Evolutionary conservation across 1,140 invertebrate genomes (phyloP).

Genomic region (Holotrichia oblita): DNA sequence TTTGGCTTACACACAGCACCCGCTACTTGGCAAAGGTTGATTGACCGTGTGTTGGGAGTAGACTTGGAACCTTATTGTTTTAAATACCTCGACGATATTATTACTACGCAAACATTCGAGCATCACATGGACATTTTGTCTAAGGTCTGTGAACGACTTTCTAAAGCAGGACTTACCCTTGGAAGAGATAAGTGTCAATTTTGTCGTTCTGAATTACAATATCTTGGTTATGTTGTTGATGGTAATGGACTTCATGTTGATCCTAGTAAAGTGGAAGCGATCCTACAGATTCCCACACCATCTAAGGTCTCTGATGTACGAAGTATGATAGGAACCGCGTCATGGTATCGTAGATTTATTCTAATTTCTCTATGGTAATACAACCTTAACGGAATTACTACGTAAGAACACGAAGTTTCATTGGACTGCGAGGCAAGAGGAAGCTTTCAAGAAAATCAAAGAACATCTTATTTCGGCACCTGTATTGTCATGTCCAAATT

Average conservation of each 20-base stretch:
- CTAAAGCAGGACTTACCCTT: not conserved
- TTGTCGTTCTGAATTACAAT: not conserved
- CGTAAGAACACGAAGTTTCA: too few species aligned
- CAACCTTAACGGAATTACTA: too few species aligned
- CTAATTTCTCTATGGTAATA: too few species aligned
- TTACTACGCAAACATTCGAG: conserved; percentile 41
- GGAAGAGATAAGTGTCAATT: not conserved
- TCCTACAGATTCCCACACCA: too few species aligned
- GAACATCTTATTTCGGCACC: too few species aligned
- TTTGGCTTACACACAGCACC: conserved; percentile 57
- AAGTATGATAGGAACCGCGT: too few species aligned
- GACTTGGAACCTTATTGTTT: conserved; percentile 57
- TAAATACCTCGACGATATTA: conserved; percentile 51
- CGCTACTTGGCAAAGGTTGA: conserved; percentile 50
- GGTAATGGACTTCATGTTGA: not conserved
- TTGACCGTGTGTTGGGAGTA: conserved; percentile 50
- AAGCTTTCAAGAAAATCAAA: too few species aligned
- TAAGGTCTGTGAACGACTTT: not conserved
- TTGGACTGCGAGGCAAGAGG: too few species aligned
- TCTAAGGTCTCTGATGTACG: too few species aligned
- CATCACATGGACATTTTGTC: not conserved
- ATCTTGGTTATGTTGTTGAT: conserved; percentile 27
- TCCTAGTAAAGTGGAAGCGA: too few species aligned
- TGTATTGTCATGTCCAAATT: too few species aligned
- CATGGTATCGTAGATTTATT: too few species aligned